Base-by-base conservation (phyloP, 2,888 invertebrate species). In the Pelosia muscerda region DNA sequence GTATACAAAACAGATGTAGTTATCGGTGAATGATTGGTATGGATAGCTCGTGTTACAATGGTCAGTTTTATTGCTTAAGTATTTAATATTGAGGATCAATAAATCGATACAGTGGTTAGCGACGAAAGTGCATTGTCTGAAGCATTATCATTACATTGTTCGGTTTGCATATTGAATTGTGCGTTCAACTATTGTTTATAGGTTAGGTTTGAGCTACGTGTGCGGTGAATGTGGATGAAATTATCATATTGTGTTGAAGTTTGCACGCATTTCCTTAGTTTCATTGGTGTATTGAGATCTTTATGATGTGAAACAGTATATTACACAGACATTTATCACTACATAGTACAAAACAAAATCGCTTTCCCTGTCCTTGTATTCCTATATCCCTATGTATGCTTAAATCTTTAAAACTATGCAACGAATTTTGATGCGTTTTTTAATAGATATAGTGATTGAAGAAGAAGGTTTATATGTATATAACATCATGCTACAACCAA, bases 131-230 rank as follows among this genome's bases (percentile, higher is more conserved):
- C 90, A 93, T 93, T 94, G 94, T 92, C 87, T 92, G 86, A 88
- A 86, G 86, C 84, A 91, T 90, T 89, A 92, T 92, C 90, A 90
- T 91, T 92, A 93, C 90, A 94, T 94, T 94, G 94, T 93, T 93
- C 91, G 84, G 88, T 89, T 89, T 89, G 93, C 91, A 93, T 93
- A 93, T 94, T 94, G 92, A 93, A 93, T 92, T 92, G 92, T 92
- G 92, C 90, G 91, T 92, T 88, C 81, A 61, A 83, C 91, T 91
- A 93, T 94, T 94, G 93, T 94, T 92, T 92, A 89, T 88, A 83
- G 81, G 81, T 75, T 74, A 77, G 81, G 75, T 85, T 77, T 76
- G 66, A 68, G 79, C 93, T 86, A 91, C 92, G 93, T 94, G 94
- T 94, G 94, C 90, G 94, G 93, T 85, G 74, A 68, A 61, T 67